Percentiles rank a stretch among this genome's conserved stretches.
Conservation (phyloP, 2,113 vertebrate genomes). For the Pygoscelis antarcticus region DNA sequence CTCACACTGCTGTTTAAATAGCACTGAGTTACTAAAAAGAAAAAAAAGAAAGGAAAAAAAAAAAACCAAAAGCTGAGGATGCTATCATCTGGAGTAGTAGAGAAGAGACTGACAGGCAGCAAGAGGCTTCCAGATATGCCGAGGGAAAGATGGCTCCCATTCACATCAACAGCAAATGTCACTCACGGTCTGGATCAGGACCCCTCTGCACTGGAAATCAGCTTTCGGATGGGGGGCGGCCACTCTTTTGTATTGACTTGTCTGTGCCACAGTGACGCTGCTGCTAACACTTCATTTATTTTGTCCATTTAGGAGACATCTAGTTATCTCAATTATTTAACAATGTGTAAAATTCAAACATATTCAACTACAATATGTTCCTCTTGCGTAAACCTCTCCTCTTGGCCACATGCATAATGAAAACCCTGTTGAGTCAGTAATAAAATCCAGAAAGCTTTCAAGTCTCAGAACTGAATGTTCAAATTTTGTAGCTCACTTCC, state of each 20-base stretch:
- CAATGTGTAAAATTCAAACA: constrained; percentile 77
- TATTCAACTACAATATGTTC: constrained; percentile 74
- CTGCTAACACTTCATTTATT: constrained; percentile 37
- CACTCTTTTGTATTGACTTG: background rate
- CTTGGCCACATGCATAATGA: constrained; percentile 80
- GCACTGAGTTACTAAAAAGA: background rate
- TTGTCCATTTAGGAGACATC: constrained; percentile 62
- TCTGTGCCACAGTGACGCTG: background rate
- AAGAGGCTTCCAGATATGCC: background rate
- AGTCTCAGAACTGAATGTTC: constrained; percentile 83
- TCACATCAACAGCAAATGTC: background rate
- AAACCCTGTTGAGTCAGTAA: constrained; percentile 82
- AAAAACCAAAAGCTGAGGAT: background rate
- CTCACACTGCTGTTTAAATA: constrained; percentile 12
- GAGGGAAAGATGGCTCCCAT: background rate
- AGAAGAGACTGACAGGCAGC: background rate
- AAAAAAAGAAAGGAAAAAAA: background rate
- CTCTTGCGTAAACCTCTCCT: constrained; percentile 76
- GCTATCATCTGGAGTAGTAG: background rate
- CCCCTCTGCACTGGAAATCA: background rate
- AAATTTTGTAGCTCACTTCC: constrained; percentile 80
- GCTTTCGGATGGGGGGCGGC: background rate
- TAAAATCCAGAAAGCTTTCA: constrained; percentile 77
- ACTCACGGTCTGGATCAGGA: background rate
- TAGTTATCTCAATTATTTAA: constrained; percentile 73